A percentile compares a stretch with the other conserved stretches of the same genome.
Conservation (phyloP, 35 echinoderm and acorn worm genomes). For the Chiridota heheva region DNA sequence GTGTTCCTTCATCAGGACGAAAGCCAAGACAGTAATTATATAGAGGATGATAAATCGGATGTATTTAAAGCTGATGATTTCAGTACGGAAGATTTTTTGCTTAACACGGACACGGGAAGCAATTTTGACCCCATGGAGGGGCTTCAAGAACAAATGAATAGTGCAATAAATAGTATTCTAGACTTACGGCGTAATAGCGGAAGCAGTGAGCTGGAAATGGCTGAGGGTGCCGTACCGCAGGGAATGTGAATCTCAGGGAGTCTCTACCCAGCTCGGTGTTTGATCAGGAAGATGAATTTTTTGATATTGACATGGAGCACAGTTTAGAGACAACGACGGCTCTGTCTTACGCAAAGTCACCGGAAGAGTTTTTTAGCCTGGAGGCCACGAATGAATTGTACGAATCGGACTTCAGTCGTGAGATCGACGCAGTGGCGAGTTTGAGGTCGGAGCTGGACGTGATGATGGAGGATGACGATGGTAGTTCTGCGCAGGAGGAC, state of each 20-base stretch:
- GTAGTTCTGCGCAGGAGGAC: background rate
- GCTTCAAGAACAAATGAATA: constrained; percentile 76
- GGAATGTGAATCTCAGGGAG: constrained; percentile 3
- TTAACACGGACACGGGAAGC: background rate
- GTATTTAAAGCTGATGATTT: background rate
- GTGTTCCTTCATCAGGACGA: no score
- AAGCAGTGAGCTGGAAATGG: constrained; percentile 1
- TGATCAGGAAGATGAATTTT: constrained; percentile 50
- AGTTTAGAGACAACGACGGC: constrained; percentile 46
- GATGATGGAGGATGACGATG: constrained; percentile 55
- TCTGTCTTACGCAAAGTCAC: background rate
- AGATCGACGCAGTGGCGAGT: constrained; percentile 5
- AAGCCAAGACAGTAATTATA: no score
- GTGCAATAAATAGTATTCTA: constrained; percentile 87
- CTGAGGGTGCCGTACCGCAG: background rate
- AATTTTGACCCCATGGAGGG: constrained; percentile 15
- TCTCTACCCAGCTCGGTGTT: constrained; percentile 33
- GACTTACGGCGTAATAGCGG: no score
- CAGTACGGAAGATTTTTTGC: no score
- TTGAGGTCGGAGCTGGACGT: constrained; percentile 23
- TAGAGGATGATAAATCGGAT: background rate
- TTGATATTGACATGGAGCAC: constrained; percentile 29
- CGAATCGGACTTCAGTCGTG: background rate
- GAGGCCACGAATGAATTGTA: background rate
- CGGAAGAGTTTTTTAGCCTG: background rate